Percentiles rank a stretch among this genome's conserved stretches.
phyloP scores from a whole-genome alignment of 2,113 vertebrate species.

The Peromyscus polionotus region DNA sequence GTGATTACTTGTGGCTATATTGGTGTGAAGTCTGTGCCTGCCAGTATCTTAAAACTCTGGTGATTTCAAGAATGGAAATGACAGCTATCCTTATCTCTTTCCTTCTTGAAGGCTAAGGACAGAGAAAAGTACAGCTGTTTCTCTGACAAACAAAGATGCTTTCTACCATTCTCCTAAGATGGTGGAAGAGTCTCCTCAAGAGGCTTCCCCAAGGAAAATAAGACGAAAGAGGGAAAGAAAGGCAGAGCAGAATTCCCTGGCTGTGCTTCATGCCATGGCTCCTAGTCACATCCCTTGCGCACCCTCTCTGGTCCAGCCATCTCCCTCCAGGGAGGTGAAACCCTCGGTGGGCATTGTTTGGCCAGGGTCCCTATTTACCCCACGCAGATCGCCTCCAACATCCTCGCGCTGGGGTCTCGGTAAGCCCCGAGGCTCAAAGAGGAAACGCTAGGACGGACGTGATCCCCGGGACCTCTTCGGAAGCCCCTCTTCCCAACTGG shows the following conservation, averaged over 20 bases:
- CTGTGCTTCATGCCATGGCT: conserved; percentile 46
- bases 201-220: conserved; percentile 69
- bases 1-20: conserved; percentile 58
- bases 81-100: conserved; percentile 64
- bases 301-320: conserved; percentile 5
- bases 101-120: conserved; percentile 27
- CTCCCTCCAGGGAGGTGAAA: conserved; percentile 47
- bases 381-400: conserved; percentile 48
- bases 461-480: conserved; percentile 37
- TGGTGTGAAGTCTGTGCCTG: conserved; percentile 39
- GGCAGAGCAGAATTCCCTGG: conserved; percentile 44
- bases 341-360: conserved; percentile 78
- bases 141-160: conserved; percentile 82
- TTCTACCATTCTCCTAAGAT: conserved; percentile 82
- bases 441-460: neutral
- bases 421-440: neutral
- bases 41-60: conserved; percentile 33
- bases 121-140: conserved; percentile 68
- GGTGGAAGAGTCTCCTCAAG: conserved; percentile 81
- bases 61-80: conserved; percentile 62
- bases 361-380: conserved; percentile 47
- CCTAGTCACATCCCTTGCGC: conserved; percentile 39
- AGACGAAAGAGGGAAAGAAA: conserved; percentile 55
- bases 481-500: conserved; percentile 22
- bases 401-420: conserved; percentile 46